Conservation (phyloP, 2,888 invertebrate species). For the Apomyelois bistriatella region DNA sequence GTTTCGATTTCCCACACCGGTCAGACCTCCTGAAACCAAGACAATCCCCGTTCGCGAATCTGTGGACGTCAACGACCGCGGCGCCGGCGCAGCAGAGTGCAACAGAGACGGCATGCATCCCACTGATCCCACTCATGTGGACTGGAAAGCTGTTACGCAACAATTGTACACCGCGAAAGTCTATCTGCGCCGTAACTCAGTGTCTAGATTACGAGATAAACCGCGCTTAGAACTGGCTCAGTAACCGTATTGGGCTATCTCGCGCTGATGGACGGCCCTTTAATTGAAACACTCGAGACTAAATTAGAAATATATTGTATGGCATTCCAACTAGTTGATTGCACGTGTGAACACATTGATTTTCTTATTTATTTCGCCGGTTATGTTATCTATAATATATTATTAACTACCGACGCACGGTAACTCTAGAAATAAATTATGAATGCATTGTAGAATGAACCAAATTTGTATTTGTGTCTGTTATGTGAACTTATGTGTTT, state of each 20-base stretch:
- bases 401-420: too few species aligned
- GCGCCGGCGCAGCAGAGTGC: conserved; percentile 33
- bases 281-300: conserved; percentile 8
- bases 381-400: too few species aligned
- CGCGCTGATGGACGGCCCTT: background rate
- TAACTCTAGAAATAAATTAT: too few species aligned
- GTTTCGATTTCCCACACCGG: background rate
- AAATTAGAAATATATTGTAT: conserved; percentile 8
- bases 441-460: too few species aligned
- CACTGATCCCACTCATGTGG: conserved; percentile 68
- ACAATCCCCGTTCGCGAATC: conserved; percentile 47
- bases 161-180: conserved; percentile 52
- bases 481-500: too few species aligned
- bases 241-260: conserved; percentile 5
- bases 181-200: conserved; percentile 15
- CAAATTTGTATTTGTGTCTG: too few species aligned
- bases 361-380: too few species aligned
- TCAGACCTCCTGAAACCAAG: background rate
- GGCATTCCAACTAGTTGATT: background rate
- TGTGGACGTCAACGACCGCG: conserved; percentile 68
- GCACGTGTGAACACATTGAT: background rate
- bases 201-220: conserved; percentile 12
- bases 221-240: background rate
- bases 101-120: conserved; percentile 56
- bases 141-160: conserved; percentile 78